Evolutionary conservation across 2,797 vertebrate species (phyloP).

Genomic region (Eupleurogrammus muticus): DNA sequence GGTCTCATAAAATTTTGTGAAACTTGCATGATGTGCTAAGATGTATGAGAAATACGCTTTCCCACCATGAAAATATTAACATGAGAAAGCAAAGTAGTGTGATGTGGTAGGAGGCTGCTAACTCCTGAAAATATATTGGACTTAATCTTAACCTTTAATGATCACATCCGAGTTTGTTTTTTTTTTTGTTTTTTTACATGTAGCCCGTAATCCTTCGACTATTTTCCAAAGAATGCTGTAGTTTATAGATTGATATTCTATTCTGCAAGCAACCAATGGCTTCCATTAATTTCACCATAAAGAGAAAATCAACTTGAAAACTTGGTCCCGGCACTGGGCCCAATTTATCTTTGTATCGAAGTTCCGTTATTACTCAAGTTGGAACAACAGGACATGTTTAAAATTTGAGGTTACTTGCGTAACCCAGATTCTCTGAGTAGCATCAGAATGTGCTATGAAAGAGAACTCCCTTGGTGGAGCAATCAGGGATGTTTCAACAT

Average conservation of each 20-base stretch:
- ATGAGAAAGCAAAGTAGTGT: slow-evolving; percentile 19
- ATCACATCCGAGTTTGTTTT: slow-evolving; percentile 15
- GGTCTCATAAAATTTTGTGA: slow-evolving; percentile 52
- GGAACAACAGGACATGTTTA: background rate
- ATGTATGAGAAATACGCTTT: slow-evolving; percentile 9
- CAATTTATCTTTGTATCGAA: slow-evolving; percentile 7
- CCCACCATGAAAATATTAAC: background rate
- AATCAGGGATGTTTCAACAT: slow-evolving; percentile 11
- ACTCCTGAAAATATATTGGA: background rate
- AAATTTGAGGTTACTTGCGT: background rate
- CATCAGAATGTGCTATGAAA: background rate
- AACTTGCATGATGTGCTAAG: slow-evolving; percentile 46
- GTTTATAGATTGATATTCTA: slow-evolving; percentile 4
- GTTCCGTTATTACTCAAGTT: background rate
- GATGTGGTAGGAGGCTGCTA: background rate
- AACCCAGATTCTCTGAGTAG: background rate
- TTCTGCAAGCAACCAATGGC: background rate
- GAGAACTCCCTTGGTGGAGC: background rate
- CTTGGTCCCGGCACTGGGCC: background rate
- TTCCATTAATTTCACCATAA: background rate
- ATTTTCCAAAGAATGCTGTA: slow-evolving; percentile 5
- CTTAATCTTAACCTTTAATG: background rate
- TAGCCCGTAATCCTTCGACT: background rate
- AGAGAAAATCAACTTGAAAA: slow-evolving; percentile 8
- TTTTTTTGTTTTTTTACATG: slow-evolving; percentile 33